Percentiles rank a stretch among this genome's conserved stretches.
Conservation (phyloP, 2,888 invertebrate species). For the Falcaria lacertinaria region DNA sequence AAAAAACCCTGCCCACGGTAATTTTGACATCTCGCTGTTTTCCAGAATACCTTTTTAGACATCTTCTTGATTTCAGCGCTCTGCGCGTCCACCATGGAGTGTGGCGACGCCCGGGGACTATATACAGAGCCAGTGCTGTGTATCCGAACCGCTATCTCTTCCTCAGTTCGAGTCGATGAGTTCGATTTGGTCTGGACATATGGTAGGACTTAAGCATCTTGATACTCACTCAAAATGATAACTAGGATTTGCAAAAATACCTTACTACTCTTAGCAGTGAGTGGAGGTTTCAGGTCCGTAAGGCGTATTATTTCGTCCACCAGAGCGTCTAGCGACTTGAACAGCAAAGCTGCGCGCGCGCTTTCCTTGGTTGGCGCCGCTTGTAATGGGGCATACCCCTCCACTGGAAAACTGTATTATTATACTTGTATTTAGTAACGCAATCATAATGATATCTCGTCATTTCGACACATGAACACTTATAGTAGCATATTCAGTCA, state of each 20-base stretch:
- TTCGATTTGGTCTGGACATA: slow-evolving; percentile 50
- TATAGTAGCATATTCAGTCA: no score
- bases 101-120: slow-evolving; percentile 50
- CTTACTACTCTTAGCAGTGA: slow-evolving; percentile 57
- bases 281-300: slow-evolving; percentile 39
- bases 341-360: slow-evolving; percentile 46
- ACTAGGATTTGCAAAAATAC: slow-evolving; percentile 19
- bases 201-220: background rate
- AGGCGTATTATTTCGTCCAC: slow-evolving; percentile 50
- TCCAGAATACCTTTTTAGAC: slow-evolving; percentile 52
- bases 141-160: slow-evolving; percentile 58
- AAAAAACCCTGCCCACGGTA: no score
- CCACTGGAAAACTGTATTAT: slow-evolving; percentile 84
- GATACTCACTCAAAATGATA: background rate
- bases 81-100: slow-evolving; percentile 42
- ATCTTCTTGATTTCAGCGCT: slow-evolving; percentile 54
- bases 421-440: no score
- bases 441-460: no score
- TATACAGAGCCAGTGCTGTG: slow-evolving; percentile 61
- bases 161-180: slow-evolving; percentile 44
- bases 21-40: no score
- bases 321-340: slow-evolving; percentile 56
- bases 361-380: slow-evolving; percentile 56
- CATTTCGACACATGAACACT: no score
- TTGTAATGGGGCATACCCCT: slow-evolving; percentile 84